Base-by-base conservation (phyloP, 2,797 vertebrate genomes). In the Sylvia borin region DNA sequence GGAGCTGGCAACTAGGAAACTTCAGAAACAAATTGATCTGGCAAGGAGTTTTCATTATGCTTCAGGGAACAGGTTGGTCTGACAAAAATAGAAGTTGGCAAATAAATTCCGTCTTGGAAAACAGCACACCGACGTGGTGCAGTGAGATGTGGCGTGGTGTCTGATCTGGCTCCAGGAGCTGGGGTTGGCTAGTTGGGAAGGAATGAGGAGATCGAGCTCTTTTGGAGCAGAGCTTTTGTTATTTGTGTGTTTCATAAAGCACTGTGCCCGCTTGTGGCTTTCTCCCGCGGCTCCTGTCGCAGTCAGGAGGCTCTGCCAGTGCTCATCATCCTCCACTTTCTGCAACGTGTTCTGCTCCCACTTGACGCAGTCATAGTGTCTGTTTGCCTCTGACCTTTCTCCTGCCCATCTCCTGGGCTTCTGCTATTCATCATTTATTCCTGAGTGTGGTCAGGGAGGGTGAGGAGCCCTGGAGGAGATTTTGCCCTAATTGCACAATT, bases 1-100 rank as follows among this genome's bases (percentile, higher is more conserved):
- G 88, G 85, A 93, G 92, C 92, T 96, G 94, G 94, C 95, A 96
- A 96, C 70, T 42, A 48, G 80, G 74, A 92, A 94, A 94, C 88
- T 96, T 85, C 74, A 93, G 90, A 94, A 96, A 88, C 92, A 95
- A 95, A 96, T 93, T 92, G 90, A 95, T 95, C 94, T 97, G 96
- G 96, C 95, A 95, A 92, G 92, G 85, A 96, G 53, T 92, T 93
- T 95, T 92, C 81, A 94, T 95, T 95, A 87, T 87, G 93, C 93
- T 94, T 91, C 85, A 79, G 96, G 94, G 94, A 96, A 92, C 95
- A 97, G 70, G 94, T 97, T 96, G 93, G 76, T 94, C 88, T 93
- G 93, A 95, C 93, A 95, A 94, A 97, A 97, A 95, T 92, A 95
- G 95, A 90, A 96, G 92, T 77, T 95, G 91, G 94, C 93, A 93